phyloP scores from a whole-genome alignment of 2,888 invertebrate genomes.

The Cloeon dipterum region DNA sequence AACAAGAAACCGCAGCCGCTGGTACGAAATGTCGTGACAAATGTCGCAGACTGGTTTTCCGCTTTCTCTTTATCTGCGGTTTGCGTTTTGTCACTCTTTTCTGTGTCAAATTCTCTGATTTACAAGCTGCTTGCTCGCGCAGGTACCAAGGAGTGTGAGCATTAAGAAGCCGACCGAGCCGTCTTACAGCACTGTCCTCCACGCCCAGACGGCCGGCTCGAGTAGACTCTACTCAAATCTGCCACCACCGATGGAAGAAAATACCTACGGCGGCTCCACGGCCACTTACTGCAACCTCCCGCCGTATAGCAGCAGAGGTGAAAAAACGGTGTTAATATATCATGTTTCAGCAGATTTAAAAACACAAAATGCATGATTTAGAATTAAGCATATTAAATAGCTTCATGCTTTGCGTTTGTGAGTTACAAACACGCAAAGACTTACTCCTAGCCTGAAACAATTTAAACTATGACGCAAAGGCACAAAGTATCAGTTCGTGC shows the following conservation, averaged over 20 bases:
- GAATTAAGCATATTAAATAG: no score
- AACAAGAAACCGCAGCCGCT: constrained; percentile 32
- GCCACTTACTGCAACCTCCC: constrained; percentile 19
- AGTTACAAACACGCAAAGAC: no score
- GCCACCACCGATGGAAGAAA: constrained; percentile 7
- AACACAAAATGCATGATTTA: no score
- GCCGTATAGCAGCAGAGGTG: constrained; percentile 14
- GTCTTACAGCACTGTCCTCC: constrained; percentile 46
- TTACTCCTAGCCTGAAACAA: no score
- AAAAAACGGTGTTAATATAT: constrained; percentile 21
- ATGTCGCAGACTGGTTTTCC: background rate
- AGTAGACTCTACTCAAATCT: constrained; percentile 19
- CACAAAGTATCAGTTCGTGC: no score
- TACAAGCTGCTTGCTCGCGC: constrained; percentile 12
- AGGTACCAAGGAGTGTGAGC: constrained; percentile 56
- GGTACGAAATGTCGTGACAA: constrained; percentile 15
- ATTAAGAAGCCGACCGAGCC: constrained; percentile 47
- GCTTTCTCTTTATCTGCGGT: background rate
- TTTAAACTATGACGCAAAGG: no score
- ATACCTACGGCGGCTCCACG: constrained; percentile 8
- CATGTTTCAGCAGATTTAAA: no score
- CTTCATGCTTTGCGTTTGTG: no score
- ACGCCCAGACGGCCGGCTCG: constrained; percentile 15
- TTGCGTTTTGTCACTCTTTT: background rate
- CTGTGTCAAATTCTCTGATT: background rate